Base-by-base conservation (phyloP, 2,888 invertebrate species). In the Vandiemenella viatica region DNA sequence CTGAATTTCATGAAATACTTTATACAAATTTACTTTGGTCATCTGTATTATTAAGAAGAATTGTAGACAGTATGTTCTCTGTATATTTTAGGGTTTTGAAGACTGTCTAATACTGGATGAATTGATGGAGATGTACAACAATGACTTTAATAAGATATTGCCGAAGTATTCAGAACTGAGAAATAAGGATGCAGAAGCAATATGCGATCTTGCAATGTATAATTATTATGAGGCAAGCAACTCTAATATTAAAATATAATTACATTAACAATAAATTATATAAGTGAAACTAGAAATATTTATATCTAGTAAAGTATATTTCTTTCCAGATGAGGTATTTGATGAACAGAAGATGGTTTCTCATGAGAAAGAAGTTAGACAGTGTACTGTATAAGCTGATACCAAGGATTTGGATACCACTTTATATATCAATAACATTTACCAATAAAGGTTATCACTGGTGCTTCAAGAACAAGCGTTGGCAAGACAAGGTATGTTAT, bases 141-240 rank as follows among this genome's bases (percentile, higher is more conserved):
- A 48, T 38, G 40, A 51, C 41, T 22, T 51, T 10, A 5, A 46
- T 4, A 17, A 18, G 6, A 43, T 26, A 0, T 66, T 95, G 6
- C 64, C 72, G 10, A 76, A 77, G 55, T 98, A 86, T 65, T 85
- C 88, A 0, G 70, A 75, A 22, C 63, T 64, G 0, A 74, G 97
- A 51, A 80, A 80, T 66, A 70, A 75, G 42, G 89, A 97, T 65
- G 89, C 90, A 0, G 85, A 90, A 55, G 88, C 92, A 0, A 90
- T 97, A 59, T 88, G 89, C 61, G 95, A 97, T 64, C 71, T 98
- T 55, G 93, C 98, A 0, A 85, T 97, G 86, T 93, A 95, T 63
- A 98, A 98, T 71, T 97, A 97, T 65, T 67, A 85, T 26, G 97
- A 97, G 80, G 90, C 90, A 65, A 57, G 19, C 18, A 15, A 6